phyloP scores from a whole-genome alignment of 1,140 invertebrate genomes.

The Chelonus insularis region DNA sequence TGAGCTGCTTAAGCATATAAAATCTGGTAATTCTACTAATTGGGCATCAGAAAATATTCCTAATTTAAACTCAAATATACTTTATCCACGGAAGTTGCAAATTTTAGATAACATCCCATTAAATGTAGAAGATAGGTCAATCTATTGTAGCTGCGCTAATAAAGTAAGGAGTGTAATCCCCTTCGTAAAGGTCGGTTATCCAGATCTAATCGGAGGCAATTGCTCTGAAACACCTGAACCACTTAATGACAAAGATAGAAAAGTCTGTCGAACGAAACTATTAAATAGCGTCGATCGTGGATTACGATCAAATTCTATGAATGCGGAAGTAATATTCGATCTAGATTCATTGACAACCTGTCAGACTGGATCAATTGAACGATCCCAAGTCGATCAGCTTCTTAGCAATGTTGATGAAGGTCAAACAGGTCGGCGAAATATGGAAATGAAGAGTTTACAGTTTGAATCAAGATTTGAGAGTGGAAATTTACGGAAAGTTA shows the following conservation, averaged over 20 bases:
- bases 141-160: slow-evolving; percentile 56
- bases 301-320: slow-evolving; percentile 63
- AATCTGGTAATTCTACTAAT: slow-evolving; percentile 1
- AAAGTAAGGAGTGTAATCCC: slow-evolving; percentile 66
- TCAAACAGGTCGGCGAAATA: slow-evolving; percentile 60
- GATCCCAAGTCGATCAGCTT: slow-evolving; percentile 30
- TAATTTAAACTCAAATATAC: background rate
- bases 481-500: slow-evolving; percentile 85
- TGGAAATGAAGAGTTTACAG: slow-evolving; percentile 62
- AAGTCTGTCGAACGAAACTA: slow-evolving; percentile 67
- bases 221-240: slow-evolving; percentile 62
- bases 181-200: slow-evolving; percentile 77
- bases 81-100: slow-evolving; percentile 31
- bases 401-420: slow-evolving; percentile 65
- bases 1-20: background rate
- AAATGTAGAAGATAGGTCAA: slow-evolving; percentile 39
- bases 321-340: slow-evolving; percentile 74
- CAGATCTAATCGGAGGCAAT: slow-evolving; percentile 68
- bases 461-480: slow-evolving; percentile 92
- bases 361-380: slow-evolving; percentile 13
- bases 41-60: background rate
- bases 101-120: slow-evolving; percentile 34
- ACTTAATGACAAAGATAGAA: slow-evolving; percentile 66
- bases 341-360: slow-evolving; percentile 60
- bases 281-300: slow-evolving; percentile 65